Evolutionary conservation across 2,888 invertebrate species (phyloP).

Genomic region (Geophilus truncorum): DNA sequence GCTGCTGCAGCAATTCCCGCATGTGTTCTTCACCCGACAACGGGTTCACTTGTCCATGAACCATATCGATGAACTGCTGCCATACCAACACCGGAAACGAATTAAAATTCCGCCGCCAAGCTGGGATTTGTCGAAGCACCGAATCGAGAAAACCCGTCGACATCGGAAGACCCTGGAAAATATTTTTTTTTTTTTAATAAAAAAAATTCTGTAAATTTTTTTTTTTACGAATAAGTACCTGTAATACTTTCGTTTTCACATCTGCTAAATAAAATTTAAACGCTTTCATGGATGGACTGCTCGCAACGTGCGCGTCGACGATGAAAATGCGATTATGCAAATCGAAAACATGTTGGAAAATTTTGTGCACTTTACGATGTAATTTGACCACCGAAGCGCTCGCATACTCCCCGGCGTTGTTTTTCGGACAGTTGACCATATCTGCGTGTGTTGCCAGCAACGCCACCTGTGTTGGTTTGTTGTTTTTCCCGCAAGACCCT

Average conservation of each 20-base stretch:
- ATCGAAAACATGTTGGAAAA: constrained; percentile 57
- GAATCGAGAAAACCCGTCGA: constrained; percentile 60
- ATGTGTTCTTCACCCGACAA: constrained; percentile 62
- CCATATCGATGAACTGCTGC: constrained; percentile 56
- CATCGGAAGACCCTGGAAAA: constrained; percentile 51
- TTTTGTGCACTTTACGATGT: constrained; percentile 50
- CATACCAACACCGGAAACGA: constrained; percentile 60
- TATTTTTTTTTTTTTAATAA: too few species aligned
- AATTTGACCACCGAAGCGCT: constrained; percentile 56
- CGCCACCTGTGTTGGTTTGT: constrained; percentile 54
- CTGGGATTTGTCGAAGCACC: constrained; percentile 53
- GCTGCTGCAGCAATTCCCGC: constrained; percentile 58
- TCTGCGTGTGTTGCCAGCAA: constrained; percentile 63
- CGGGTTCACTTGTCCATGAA: constrained; percentile 59
- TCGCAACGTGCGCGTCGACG: constrained; percentile 60
- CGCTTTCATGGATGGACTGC: constrained; percentile 59
- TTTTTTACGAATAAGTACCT: constrained; percentile 47
- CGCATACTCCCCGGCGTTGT: constrained; percentile 57
- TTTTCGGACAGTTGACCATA: constrained; percentile 53
- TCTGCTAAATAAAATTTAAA: constrained; percentile 56
- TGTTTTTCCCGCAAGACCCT: constrained; percentile 59
- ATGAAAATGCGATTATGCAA: constrained; percentile 57
- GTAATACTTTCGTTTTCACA: constrained; percentile 54
- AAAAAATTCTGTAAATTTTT: neutral
- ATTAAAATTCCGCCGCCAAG: constrained; percentile 54